These are phyloP conservation scores for Cataglyphis altisquamis DNA, from an alignment of 2,888 invertebrate species.

Conservation along the genomic window DNA sequence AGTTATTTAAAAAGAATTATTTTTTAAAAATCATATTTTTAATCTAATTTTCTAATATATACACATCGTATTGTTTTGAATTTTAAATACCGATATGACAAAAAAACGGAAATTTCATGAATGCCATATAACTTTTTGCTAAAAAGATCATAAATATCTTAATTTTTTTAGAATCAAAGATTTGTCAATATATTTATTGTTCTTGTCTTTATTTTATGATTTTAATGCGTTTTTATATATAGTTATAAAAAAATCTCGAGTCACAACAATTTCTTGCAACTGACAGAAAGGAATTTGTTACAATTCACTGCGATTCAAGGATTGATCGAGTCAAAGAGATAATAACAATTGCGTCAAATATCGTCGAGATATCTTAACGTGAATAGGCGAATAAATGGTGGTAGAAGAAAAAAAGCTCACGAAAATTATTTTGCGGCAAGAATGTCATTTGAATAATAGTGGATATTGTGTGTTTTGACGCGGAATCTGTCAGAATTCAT, in stretches of 20 bases:
- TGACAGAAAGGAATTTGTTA: not conserved
- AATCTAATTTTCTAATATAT: not conserved
- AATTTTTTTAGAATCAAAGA: not conserved
- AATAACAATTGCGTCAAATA: not conserved
- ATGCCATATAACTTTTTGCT: not conserved
- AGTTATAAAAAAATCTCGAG: not conserved
- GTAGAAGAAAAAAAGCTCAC: not conserved
- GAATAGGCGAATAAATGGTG: not conserved
- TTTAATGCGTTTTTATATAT: not conserved
- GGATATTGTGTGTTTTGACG: conserved; percentile 17
- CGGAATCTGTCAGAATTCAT: conserved; percentile 62
- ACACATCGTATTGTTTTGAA: not conserved
- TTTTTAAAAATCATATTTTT: not conserved
- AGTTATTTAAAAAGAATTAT: not conserved
- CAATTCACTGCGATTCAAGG: conserved; percentile 11
- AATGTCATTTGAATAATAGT: not conserved
- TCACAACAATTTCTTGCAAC: not conserved
- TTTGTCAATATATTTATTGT: not conserved
- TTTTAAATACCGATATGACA: conserved; percentile 3
- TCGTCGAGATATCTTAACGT: not conserved
- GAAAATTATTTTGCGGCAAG: conserved; percentile 5
- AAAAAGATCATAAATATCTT: not conserved
- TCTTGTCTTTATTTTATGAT: not conserved
- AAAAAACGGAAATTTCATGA: not conserved
- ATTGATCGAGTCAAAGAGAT: conserved; percentile 6